Percentiles rank a stretch among this genome's conserved stretches.
phyloP scores from a whole-genome alignment of 2,797 vertebrate species.

The Odontamblyopus lacepedii region DNA sequence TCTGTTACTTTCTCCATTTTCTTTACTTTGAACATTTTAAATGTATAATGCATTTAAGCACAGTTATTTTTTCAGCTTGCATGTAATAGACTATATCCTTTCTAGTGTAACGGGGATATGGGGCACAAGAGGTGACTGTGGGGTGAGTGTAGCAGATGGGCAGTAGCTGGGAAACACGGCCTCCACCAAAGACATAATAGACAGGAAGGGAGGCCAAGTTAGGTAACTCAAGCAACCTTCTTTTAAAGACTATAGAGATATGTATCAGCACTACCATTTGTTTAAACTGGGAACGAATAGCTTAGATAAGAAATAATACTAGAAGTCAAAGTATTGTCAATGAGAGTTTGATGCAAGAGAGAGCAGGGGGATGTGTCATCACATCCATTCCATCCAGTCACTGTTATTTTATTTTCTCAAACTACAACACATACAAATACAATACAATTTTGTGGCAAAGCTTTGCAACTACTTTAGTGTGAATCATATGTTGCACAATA shows the following conservation, averaged over 20 bases:
- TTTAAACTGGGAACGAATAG: not conserved
- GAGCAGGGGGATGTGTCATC: not conserved
- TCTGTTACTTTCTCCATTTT: not conserved
- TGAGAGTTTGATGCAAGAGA: slow-evolving; percentile 6
- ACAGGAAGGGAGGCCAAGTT: slow-evolving; percentile 6
- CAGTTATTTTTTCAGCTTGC: not conserved
- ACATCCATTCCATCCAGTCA: slow-evolving; percentile 41
- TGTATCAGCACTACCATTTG: slow-evolving; percentile 9
- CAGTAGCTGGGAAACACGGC: slow-evolving; percentile 26
- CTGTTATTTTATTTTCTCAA: slow-evolving; percentile 6
- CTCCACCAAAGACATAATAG: slow-evolving; percentile 21
- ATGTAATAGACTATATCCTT: slow-evolving; percentile 32
- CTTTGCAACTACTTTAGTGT: not conserved
- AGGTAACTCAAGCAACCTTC: slow-evolving; percentile 11
- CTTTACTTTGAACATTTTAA: not conserved
- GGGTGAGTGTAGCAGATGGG: slow-evolving; percentile 57
- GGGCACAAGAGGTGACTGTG: slow-evolving; percentile 47
- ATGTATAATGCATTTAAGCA: not conserved
- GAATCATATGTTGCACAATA: not conserved
- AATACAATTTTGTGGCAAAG: slow-evolving; percentile 7
- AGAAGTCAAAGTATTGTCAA: slow-evolving; percentile 5
- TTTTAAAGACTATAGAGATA: not conserved
- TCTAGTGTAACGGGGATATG: slow-evolving; percentile 56
- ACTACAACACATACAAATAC: too few species aligned
- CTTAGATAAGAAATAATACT: not conserved